Percentiles rank a stretch among this genome's conserved stretches.
Conservation (phyloP, 2,888 invertebrate genomes). For the Tipula confusa region DNA sequence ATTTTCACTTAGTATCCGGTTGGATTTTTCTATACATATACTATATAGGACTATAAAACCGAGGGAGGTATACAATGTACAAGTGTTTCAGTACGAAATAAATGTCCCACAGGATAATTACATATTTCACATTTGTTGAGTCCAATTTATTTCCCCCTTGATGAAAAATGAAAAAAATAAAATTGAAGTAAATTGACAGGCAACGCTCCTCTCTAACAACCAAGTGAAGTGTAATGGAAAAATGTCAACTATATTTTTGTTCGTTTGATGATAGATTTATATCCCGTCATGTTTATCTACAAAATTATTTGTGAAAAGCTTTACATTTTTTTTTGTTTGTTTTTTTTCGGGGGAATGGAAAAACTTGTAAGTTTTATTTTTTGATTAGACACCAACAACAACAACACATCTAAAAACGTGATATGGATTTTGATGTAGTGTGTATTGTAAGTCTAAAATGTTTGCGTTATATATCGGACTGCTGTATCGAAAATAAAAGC, state of each 20-base stretch:
- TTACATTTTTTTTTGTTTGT: neutral
- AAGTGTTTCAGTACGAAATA: neutral
- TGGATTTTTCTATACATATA: neutral
- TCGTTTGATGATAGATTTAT: neutral
- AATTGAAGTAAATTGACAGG: neutral
- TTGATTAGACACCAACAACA: neutral
- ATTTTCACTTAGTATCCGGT: constrained; percentile 3
- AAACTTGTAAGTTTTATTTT: neutral
- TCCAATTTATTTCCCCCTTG: constrained; percentile 12
- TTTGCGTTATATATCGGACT: neutral
- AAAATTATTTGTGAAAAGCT: neutral
- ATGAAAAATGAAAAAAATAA: neutral
- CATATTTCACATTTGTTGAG: neutral
- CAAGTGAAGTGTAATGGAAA: constrained; percentile 15
- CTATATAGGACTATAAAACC: neutral
- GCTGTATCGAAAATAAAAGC: neutral
- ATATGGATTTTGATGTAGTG: neutral
- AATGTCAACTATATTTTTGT: neutral
- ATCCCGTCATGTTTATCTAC: neutral
- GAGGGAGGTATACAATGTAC: neutral
- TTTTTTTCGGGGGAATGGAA: neutral
- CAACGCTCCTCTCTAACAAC: neutral
- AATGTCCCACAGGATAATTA: constrained; percentile 12
- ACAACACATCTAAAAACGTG: neutral
- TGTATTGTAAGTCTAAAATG: neutral